Percentiles rank a stretch among this genome's conserved stretches.
Evolutionary conservation across 2,113 vertebrate genomes (phyloP).

Genomic region (Corapipo altera): DNA sequence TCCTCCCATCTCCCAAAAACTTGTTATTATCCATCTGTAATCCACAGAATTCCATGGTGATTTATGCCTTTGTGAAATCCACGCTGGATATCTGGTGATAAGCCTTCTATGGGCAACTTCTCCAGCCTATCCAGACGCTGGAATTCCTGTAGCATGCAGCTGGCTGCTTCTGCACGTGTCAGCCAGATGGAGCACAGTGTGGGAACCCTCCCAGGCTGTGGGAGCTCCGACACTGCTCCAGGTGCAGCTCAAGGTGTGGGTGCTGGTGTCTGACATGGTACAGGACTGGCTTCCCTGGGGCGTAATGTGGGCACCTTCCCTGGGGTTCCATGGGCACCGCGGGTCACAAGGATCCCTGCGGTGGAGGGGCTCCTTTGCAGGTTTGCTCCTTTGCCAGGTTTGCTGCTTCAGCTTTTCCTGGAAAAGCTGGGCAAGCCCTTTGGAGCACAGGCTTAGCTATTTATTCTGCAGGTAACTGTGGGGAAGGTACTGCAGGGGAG

Average conservation of each 20-base stretch:
- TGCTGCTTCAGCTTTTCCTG: neutral
- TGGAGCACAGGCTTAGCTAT: neutral
- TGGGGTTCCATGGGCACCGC: neutral
- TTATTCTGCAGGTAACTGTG: neutral
- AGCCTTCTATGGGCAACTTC: neutral
- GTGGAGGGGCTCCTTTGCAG: neutral
- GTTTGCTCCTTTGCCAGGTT: neutral
- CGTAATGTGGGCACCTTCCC: neutral
- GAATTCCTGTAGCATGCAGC: fast-evolving
- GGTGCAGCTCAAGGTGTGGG: neutral
- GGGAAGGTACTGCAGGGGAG: neutral
- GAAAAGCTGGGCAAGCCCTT: neutral
- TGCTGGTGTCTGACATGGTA: fast-evolving
- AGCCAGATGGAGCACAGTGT: neutral
- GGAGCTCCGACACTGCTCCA: neutral
- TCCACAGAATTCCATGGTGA: neutral
- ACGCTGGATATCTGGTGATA: neutral
- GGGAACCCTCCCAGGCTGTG: neutral
- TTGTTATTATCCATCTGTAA: neutral
- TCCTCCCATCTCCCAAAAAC: neutral
- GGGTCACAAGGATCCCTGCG: neutral
- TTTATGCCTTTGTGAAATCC: neutral
- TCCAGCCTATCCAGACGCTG: fast-evolving
- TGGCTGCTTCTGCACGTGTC: neutral
- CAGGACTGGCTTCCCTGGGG: neutral